phyloP scores from a whole-genome alignment of 2,113 vertebrate genomes.

The Porphyrio hochstetteri region DNA sequence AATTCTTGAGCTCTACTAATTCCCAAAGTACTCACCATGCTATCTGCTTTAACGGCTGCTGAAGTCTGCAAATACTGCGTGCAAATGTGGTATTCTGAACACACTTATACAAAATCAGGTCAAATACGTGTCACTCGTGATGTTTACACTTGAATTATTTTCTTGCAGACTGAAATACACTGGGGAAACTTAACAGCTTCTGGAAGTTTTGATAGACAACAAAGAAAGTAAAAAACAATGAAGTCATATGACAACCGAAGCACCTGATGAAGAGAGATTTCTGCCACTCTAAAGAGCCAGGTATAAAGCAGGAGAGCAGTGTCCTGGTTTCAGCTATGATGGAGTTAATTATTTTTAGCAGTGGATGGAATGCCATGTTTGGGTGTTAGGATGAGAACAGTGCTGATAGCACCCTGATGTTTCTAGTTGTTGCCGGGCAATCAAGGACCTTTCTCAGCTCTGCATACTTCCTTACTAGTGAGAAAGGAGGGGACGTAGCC shows the following conservation, averaged over 20 bases:
- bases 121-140: background rate
- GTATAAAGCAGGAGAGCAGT: background rate
- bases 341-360: too few relatives aligned
- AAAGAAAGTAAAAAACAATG: background rate
- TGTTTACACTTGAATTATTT: background rate
- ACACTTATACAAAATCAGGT: background rate
- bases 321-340: too few relatives aligned
- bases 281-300: background rate
- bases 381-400: too few relatives aligned
- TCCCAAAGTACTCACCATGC: background rate
- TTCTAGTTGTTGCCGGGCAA: too few relatives aligned
- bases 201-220: background rate
- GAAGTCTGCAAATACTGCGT: background rate
- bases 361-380: too few relatives aligned
- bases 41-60: background rate
- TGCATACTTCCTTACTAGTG: too few relatives aligned
- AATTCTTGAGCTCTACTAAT: background rate
- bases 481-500: too few relatives aligned
- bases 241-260: background rate
- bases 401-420: too few relatives aligned
- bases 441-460: too few relatives aligned
- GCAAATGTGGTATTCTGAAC: background rate
- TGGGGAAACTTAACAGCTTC: background rate
- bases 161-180: background rate
- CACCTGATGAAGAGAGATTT: background rate